phyloP scores from a whole-genome alignment of 1,140 invertebrate species.

The Dinoponera quadriceps region DNA sequence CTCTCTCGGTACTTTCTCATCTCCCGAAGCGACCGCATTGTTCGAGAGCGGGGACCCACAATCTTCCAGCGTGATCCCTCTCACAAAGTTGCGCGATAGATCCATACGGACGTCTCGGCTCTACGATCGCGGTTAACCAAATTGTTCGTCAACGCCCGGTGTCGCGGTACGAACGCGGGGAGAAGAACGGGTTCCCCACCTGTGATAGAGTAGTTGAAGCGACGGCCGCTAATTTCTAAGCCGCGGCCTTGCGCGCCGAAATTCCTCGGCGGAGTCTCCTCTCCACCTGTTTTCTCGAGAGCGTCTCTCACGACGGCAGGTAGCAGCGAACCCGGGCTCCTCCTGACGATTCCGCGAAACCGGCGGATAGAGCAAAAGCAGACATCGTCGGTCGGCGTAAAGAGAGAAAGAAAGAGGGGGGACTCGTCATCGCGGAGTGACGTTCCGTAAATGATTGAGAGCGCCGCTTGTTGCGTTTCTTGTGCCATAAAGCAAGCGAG shows the following conservation, averaged over 20 bases:
- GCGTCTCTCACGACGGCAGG: conserved; percentile 25
- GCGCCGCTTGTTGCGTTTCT: conserved; percentile 40
- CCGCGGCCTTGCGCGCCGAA: conserved; percentile 7
- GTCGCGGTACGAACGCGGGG: neutral
- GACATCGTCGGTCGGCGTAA: neutral
- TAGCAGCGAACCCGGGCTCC: conserved; percentile 25
- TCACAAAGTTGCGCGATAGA: conserved; percentile 12
- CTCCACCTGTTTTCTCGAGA: conserved; percentile 50
- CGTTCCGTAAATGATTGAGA: conserved; percentile 64
- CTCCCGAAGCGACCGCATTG: conserved; percentile 28
- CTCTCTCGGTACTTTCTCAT: conserved; percentile 26
- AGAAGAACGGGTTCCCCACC: neutral
- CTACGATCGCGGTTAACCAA: conserved; percentile 8
- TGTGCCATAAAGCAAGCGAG: conserved; percentile 54
- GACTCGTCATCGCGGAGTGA: conserved; percentile 53
- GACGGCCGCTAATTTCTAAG: neutral
- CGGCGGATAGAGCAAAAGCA: conserved; percentile 16
- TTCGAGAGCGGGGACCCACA: conserved; percentile 15
- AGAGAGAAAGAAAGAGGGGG: conserved; percentile 26
- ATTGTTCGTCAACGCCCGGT: neutral
- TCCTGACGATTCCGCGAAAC: conserved; percentile 28
- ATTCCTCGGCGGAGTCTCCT: conserved; percentile 21
- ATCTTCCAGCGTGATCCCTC: neutral
- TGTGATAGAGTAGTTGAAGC: conserved; percentile 1
- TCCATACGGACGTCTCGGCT: neutral